Evolutionary conservation across 2,797 vertebrate genomes (phyloP), one percentile per base, ranked within the genome.

Genomic region (Enteromius treurensis): DNA sequence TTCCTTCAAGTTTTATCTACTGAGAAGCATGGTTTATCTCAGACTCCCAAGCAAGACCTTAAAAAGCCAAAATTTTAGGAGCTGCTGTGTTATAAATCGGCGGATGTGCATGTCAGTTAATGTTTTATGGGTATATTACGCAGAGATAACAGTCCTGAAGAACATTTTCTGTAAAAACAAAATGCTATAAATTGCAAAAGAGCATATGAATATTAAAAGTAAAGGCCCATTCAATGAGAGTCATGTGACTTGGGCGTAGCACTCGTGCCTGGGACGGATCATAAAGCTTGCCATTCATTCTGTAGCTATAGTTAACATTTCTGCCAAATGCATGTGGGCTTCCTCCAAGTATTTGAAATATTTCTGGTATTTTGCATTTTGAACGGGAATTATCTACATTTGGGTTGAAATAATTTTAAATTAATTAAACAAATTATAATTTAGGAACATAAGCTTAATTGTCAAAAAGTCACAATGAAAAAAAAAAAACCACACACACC

Each of bases 281-380:
- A 95, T 92, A 95, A 95, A 90, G 91, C 86, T 86, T 81, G 69
- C 85, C 90, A 94, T 94, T 95, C 91, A 95, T 85, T 90, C 79
- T 87, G 60, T 62, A 84, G 77, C 80, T 67, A 64, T 55, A 55
- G 76, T 84, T 42, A 77, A 86, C 51, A 84, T 76, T 85, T 73
- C 34, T 67, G 58, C 86, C 67, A 84, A 86, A 86, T 85, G 70
- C 82, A 90, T 86, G 88, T 58, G 86, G 88, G 80, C 83, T 77
- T 86, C 86, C 87, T 88, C 87, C 55, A 92, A 85, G 91, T 93
- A 94, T 92, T 86, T 78, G 58, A 93, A 91, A 90, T 87, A 93
- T 94, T 81, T 89, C 7, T 85, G 90, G 92, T 93, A 95, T 94
- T 90, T 87, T 5, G 77, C 78, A 90, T 79, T 83, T 51, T 88